Evolutionary conservation across 2,797 vertebrate genomes (phyloP).

Genomic region (Chelonia mydas): DNA sequence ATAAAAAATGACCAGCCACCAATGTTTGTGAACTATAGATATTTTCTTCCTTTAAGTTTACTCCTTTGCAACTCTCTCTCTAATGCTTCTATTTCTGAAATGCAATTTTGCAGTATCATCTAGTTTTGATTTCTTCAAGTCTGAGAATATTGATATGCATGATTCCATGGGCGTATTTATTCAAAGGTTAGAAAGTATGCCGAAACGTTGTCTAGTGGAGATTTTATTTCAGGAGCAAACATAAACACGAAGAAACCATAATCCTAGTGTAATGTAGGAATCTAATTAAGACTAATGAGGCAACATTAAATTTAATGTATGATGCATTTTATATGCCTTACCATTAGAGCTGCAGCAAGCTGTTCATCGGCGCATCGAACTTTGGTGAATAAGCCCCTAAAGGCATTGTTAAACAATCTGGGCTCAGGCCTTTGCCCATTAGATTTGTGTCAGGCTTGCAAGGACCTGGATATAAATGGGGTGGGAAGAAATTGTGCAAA

Average conservation of each 20-base stretch:
- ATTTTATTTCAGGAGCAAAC: constrained; percentile 77
- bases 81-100: background rate
- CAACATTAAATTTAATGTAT: constrained; percentile 87
- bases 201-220: constrained; percentile 69
- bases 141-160: constrained; percentile 38
- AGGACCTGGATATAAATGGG: constrained; percentile 29
- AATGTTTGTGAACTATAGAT: accelerated
- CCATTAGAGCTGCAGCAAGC: constrained; percentile 81
- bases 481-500: background rate
- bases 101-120: background rate
- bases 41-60: constrained; percentile 19
- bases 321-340: constrained; percentile 82
- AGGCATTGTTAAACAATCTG: constrained; percentile 73
- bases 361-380: constrained; percentile 75
- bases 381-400: constrained; percentile 75
- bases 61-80: background rate
- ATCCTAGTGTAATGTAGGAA: constrained; percentile 80
- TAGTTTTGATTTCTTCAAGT: constrained; percentile 29
- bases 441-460: constrained; percentile 45
- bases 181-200: constrained; percentile 70
- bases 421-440: constrained; percentile 46
- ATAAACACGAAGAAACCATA: constrained; percentile 81
- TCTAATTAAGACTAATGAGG: constrained; percentile 87
- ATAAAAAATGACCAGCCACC: background rate
- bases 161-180: constrained; percentile 62